Percentiles rank a stretch among this genome's conserved stretches.
phyloP scores from a whole-genome alignment of 1,140 invertebrate species.

The Leptestheria dahalacensis region DNA sequence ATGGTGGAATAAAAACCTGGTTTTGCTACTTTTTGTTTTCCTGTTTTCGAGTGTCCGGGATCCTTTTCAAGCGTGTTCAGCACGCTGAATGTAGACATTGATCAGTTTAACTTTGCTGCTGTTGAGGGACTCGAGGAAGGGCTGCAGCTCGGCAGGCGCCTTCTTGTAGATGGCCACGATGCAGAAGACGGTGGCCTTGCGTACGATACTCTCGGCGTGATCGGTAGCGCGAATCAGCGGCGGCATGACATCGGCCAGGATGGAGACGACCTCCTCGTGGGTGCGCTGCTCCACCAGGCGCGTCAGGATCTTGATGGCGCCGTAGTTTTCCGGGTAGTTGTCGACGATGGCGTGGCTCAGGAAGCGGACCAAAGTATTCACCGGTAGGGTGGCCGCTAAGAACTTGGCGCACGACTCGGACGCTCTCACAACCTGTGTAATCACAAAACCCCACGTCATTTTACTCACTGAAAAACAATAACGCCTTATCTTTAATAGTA shows the following conservation, averaged over 20 bases:
- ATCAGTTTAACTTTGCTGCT: conserved; percentile 68
- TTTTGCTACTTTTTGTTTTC: too few relatives aligned
- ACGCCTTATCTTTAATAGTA: too few relatives aligned
- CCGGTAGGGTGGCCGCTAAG: conserved; percentile 53
- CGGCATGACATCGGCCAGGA: conserved; percentile 67
- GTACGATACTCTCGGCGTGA: conserved; percentile 66
- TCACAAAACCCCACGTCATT: conserved; percentile 11
- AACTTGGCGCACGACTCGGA: conserved; percentile 50
- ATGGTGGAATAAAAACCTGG: too few relatives aligned
- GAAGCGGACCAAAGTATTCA: conserved; percentile 47
- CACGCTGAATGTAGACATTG: conserved; percentile 52
- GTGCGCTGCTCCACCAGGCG: conserved; percentile 60
- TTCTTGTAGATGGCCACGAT: conserved; percentile 80
- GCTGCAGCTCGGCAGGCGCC: conserved; percentile 69
- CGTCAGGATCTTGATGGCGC: conserved; percentile 82
- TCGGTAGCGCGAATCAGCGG: conserved; percentile 77
- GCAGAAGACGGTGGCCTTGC: conserved; percentile 87
- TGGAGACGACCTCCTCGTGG: conserved; percentile 49
- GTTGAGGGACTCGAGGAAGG: conserved; percentile 57
- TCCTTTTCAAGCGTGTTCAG: background rate
- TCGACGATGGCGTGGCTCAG: conserved; percentile 69
- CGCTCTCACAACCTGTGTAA: conserved; percentile 33
- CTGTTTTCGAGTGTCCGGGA: too few relatives aligned
- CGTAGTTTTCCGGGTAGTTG: conserved; percentile 69
- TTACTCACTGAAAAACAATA: background rate